Percentiles rank a stretch among this genome's conserved stretches.
phyloP scores from a whole-genome alignment of 2,113 vertebrate genomes.

The Piliocolobus tephrosceles region DNA sequence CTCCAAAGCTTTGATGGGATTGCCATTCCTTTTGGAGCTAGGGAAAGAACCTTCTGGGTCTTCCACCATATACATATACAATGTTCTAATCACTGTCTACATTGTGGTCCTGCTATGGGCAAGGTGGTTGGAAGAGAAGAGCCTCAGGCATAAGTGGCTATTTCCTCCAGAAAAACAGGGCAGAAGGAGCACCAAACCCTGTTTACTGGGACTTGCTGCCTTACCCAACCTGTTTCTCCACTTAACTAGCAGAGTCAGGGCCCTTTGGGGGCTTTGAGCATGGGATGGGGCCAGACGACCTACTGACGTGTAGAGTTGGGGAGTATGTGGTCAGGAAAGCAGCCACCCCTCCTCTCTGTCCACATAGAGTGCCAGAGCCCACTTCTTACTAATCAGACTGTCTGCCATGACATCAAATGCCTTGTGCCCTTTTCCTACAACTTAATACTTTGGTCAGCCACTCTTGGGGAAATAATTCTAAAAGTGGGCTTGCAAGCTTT shows the following conservation, averaged over 20 bases:
- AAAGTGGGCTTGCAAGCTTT: not conserved
- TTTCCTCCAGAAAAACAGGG: not conserved
- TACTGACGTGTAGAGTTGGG: accelerated
- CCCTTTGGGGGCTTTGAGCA: not conserved
- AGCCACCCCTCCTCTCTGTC: accelerated
- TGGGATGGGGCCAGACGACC: not conserved
- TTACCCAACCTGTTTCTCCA: not conserved
- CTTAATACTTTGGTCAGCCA: not conserved
- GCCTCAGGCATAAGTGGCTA: too few species aligned
- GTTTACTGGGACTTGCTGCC: not conserved
- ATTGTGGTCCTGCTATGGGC: not conserved
- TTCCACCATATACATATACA: not conserved
- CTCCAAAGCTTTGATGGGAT: not conserved
- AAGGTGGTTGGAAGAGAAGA: not conserved
- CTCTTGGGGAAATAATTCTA: not conserved
- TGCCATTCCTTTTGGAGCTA: not conserved
- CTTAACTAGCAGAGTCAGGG: not conserved
- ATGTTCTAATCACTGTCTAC: not conserved
- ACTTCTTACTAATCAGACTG: not conserved
- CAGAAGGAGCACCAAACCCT: not conserved
- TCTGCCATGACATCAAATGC: not conserved
- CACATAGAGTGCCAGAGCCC: not conserved
- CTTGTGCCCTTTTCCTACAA: not conserved
- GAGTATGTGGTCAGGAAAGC: not conserved
- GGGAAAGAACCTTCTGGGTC: not conserved